Evolutionary conservation across 2,113 vertebrate genomes (phyloP), one percentile per base, ranked within the genome.

Genomic region (Mastomys natalensis): DNA sequence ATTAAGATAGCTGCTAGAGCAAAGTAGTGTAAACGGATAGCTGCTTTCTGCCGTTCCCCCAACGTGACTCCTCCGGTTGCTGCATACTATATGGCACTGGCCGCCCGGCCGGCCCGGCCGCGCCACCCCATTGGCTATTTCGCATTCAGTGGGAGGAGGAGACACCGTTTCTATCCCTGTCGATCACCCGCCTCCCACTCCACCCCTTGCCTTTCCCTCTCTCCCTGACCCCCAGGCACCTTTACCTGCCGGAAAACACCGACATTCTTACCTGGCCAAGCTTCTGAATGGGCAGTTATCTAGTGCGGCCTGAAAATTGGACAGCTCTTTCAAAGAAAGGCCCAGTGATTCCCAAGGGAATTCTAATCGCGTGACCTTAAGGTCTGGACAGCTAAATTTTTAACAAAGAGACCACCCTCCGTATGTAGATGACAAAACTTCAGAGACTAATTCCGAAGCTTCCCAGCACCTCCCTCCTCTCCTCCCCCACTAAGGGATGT

Each of bases 1-100:
- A 99, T 99, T 99, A 98, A 99, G 99, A 99, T 99, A 98, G 99
- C 99, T 99, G 99, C 99, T 99, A 98, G 98, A 98, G 99, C 99
- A 96, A 97, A 98, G 95, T 97, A 97, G 97, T 99, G 99, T 99
- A 99, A 99, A 98, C 98, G 99, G 99, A 99, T 99, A 98, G 98
- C 98, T 99, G 98, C 98, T 98, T 96, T 90, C 97, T 97, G 97
- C 97, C 24, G 97, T 98, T 98, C 98, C 98, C 98, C 98, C 98
- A 98, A 96, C 98, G 98, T 98, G 98, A 97, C 98, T 98, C 98
- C 98, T 95, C 90, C 95, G 98, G 96, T 97, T 97, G 97, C 98
- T 97, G 98, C 98, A 98, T 97, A 98, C 98, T 98, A 98, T 98
- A 98, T 92, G 97, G 98, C 98, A 97, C 98, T 95, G 96, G 98